These are phyloP conservation scores for Sebastes vulpes DNA, from an alignment of 2,797 vertebrate species.

Conservation along the genomic window DNA sequence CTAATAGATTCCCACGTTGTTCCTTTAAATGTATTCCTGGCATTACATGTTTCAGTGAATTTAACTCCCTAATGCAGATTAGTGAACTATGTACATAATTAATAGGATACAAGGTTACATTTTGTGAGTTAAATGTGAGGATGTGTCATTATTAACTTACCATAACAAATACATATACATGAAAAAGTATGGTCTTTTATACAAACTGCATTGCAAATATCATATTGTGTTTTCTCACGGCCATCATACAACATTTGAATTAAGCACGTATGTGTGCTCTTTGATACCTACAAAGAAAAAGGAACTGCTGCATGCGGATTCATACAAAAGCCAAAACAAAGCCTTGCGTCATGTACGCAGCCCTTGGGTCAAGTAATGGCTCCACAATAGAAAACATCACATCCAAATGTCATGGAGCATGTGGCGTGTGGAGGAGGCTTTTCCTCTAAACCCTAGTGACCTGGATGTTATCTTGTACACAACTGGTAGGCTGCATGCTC, in stretches of 20 bases:
- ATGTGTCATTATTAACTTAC: not conserved
- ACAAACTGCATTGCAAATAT: not conserved
- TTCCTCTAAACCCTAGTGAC: conserved; percentile 53
- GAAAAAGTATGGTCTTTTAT: not conserved
- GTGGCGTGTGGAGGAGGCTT: conserved; percentile 37
- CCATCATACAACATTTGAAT: not conserved
- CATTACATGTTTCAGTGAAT: not conserved
- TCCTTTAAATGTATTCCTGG: not conserved
- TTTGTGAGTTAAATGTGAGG: not conserved
- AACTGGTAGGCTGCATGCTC: conserved; percentile 56
- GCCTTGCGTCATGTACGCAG: not conserved
- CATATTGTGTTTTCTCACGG: not conserved
- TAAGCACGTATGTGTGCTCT: not conserved
- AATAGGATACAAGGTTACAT: not conserved
- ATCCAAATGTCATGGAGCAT: conserved; percentile 64
- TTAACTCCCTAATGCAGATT: not conserved
- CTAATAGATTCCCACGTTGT: not conserved
- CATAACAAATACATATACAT: no score
- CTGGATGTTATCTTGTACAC: conserved; percentile 65
- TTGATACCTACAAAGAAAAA: not conserved
- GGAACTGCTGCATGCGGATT: not conserved
- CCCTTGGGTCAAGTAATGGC: conserved; percentile 34
- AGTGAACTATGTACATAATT: not conserved
- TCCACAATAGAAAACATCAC: conserved; percentile 61
- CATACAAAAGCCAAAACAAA: conserved; percentile 13